These are phyloP conservation scores for Lepidurus arcticus DNA, from an alignment of 1,140 invertebrate genomes.

Conservation along the genomic window DNA sequence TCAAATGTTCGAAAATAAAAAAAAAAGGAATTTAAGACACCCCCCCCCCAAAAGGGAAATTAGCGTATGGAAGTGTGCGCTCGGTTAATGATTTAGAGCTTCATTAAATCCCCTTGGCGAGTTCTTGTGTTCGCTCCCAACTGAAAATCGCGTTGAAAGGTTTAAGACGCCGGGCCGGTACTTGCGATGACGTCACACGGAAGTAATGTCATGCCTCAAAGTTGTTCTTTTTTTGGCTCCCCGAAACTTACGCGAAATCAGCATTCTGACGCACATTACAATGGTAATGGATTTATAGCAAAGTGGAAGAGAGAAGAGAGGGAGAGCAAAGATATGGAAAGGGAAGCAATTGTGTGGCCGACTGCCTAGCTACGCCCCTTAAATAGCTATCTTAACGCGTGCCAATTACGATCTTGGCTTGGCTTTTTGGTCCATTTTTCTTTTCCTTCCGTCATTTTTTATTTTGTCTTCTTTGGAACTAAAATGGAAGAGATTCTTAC, in stretches of 20 bases:
- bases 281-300: conserved; percentile 9
- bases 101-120: neutral
- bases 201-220: neutral
- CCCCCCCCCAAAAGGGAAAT: too few relatives aligned
- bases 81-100: conserved; percentile 6
- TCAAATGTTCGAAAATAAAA: neutral
- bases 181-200: neutral
- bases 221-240: too few relatives aligned
- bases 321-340: neutral
- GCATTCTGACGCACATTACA: conserved; percentile 18
- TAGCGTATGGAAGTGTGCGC: too few relatives aligned
- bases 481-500: neutral
- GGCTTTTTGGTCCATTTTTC: neutral
- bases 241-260: neutral
- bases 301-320: neutral
- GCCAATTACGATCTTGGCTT: neutral
- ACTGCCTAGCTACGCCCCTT: conserved; percentile 17
- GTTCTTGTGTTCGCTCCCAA: too few relatives aligned
- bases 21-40: neutral
- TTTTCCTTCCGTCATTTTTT: neutral
- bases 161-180: neutral
- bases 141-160: neutral
- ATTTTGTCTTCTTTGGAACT: neutral
- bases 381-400: conserved; percentile 19
- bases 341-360: neutral